Percentiles rank a stretch among this genome's conserved stretches.
phyloP scores from a whole-genome alignment of 1,140 invertebrate species.

The Stegodyphus mimosarum region DNA sequence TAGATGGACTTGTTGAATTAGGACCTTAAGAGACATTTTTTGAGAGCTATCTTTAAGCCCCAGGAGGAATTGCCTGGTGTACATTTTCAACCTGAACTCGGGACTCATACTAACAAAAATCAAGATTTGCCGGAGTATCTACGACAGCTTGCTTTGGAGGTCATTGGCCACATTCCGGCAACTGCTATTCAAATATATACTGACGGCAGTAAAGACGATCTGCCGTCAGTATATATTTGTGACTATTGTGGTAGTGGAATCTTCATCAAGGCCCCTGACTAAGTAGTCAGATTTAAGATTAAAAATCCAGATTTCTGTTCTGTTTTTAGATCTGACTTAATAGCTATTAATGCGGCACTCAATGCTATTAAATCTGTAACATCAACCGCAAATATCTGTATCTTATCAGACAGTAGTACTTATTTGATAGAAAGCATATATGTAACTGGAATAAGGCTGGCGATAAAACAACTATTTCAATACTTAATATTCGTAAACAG shows the following conservation, averaged over 20 bases:
- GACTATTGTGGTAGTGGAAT: not conserved
- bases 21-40: not conserved
- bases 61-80: not conserved
- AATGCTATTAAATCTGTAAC: not conserved
- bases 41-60: not conserved
- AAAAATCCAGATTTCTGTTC: not conserved
- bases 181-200: conserved; percentile 6
- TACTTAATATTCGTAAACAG: not conserved
- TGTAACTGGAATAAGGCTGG: not conserved
- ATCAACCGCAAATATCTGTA: not conserved
- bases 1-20: not conserved
- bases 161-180: not conserved
- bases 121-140: not conserved
- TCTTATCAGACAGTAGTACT: not conserved
- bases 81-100: not conserved
- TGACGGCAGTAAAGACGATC: not conserved
- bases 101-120: conserved; percentile 7
- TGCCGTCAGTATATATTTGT: too few species aligned
- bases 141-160: not conserved
- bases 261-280: not conserved
- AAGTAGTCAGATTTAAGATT: not conserved
- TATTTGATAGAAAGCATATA: not conserved
- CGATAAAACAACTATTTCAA: not conserved
- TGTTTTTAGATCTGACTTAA: not conserved
- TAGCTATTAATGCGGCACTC: not conserved